Evolutionary conservation across 2,888 invertebrate species (phyloP), one percentile per base, ranked within the genome.

Genomic region (Herminia tarsipennalis): DNA sequence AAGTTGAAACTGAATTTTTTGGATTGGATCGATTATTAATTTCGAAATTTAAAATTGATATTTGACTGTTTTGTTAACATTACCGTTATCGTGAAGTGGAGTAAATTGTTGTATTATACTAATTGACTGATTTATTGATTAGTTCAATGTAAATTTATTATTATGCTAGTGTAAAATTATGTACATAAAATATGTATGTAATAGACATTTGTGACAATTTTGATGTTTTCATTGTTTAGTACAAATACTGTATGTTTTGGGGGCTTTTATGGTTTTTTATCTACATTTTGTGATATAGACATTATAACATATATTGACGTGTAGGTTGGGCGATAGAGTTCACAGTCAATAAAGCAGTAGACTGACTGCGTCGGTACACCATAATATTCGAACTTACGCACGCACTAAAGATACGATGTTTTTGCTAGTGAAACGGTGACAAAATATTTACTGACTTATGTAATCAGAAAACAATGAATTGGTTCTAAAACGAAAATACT

Each of bases 41-140:
- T n/a, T n/a, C n/a, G n/a, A n/a, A n/a, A n/a, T n/a, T n/a, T n/a
- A n/a, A 18, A 50, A 37, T 50, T 44, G 42, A 51, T 36, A 34
- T 39, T 36, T 32, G 27, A 43, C 35, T 37, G 30, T 47, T 36
- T 36, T 49, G 43, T 52, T 48, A 53, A 40, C 44, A 55, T 47
- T 41, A 33, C 38, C 10, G 24, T 39, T n/a, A 38, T 39, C 51
- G 43, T 60, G 20, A 20, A 9, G 12, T 54, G 32, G 30, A 53
- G 56, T 52, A 46, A 66, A 52, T 69, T 70, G 62, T 75, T 75
- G 74, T 79, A 80, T 75, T 77, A 76, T 70, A 80, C 67, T 78
- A 76, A 77, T 79, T 79, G 86, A 86, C 86, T 85, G 86, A 86
- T 76, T 77, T 78, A 74, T 81, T 73, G 71, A 74, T 80, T 83